Evolutionary conservation across 35 echinoderm and acorn worm genomes (phyloP).

Genomic region (Apostichopus parvimensis): DNA sequence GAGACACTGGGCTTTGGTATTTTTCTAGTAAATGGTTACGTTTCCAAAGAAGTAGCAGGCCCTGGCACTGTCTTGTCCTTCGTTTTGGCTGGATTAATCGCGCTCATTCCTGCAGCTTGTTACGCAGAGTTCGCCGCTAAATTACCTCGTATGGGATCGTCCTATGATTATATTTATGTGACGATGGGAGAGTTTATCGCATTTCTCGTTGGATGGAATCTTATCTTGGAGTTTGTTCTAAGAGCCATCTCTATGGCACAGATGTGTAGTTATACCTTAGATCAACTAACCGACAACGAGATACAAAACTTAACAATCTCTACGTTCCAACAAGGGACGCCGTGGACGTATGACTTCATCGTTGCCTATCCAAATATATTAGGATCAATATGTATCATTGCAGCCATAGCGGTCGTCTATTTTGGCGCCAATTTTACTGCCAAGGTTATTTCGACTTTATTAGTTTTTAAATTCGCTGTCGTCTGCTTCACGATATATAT

Average conservation of each 20-base stretch:
- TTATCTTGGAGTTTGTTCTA: conserved; percentile 64
- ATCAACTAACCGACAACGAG: conserved; percentile 8
- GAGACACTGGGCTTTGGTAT: conserved; percentile 85
- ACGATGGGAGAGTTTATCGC: conserved; percentile 78
- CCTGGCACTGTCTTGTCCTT: conserved; percentile 80
- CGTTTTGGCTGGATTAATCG: conserved; percentile 75
- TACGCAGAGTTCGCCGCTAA: conserved; percentile 82
- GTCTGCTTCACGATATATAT: conserved; percentile 24
- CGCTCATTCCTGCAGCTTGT: conserved; percentile 64
- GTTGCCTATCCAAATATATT: conserved; percentile 40
- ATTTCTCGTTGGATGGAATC: conserved; percentile 91
- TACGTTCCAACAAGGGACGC: neutral
- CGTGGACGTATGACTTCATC: conserved; percentile 26
- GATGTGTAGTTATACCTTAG: conserved; percentile 37
- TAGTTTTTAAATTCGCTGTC: conserved; percentile 42
- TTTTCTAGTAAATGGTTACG: conserved; percentile 83
- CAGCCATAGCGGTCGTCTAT: conserved; percentile 21
- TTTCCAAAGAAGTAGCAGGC: conserved; percentile 71
- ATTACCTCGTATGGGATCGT: conserved; percentile 69
- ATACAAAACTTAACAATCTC: conserved; percentile 34
- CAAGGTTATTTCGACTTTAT: neutral
- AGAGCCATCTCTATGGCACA: conserved; percentile 25
- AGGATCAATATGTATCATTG: conserved; percentile 22
- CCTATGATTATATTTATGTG: conserved; percentile 83
- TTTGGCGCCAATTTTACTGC: conserved; percentile 45